A percentile compares a stretch with the other conserved stretches of the same genome.
Conservation (phyloP, 2,888 invertebrate species). For the Cremastinae sp. region DNA sequence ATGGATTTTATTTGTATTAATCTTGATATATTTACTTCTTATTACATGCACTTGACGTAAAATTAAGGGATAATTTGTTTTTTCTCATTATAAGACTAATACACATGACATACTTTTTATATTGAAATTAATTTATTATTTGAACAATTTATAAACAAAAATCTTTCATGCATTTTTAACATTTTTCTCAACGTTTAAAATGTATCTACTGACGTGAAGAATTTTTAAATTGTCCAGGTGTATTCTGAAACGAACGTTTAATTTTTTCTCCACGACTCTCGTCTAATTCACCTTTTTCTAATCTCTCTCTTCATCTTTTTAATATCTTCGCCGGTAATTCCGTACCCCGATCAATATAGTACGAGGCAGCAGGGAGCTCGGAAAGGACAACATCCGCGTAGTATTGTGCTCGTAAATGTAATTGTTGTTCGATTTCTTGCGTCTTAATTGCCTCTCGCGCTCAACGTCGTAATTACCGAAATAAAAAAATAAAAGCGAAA, state of each 20-base stretch:
- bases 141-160: no score
- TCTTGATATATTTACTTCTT: no score
- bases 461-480: conserved; percentile 78
- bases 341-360: conserved; percentile 72
- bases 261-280: not conserved
- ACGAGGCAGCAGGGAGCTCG: conserved; percentile 63
- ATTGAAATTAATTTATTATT: no score
- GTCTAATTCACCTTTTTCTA: conserved; percentile 22
- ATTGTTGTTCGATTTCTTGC: conserved; percentile 78
- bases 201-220: no score
- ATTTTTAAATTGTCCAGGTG: not conserved
- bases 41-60: no score
- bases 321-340: conserved; percentile 59
- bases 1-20: no score
- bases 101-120: no score
- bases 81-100: no score
- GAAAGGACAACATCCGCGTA: conserved; percentile 65
- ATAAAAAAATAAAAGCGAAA: no score
- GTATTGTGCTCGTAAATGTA: conserved; percentile 72
- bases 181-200: no score
- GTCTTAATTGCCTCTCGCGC: conserved; percentile 76
- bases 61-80: no score
- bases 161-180: no score
- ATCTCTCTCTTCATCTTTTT: conserved; percentile 39
- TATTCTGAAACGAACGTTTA: not conserved